Base-by-base conservation (phyloP, 2,797 vertebrate genomes). In the Myotis pilosus region DNA sequence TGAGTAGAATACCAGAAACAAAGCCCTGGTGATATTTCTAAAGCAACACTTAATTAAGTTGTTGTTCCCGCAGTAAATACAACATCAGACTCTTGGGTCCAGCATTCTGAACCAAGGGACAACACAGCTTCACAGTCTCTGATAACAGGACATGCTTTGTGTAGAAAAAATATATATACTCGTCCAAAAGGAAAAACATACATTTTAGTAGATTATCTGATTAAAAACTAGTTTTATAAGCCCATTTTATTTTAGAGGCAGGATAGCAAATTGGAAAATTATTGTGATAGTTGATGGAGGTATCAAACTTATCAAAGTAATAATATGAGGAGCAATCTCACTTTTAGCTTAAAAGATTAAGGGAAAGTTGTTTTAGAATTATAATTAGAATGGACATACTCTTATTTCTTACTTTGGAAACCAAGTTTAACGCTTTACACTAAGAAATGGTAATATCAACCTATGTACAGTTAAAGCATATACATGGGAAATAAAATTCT, bases 41-140 rank as follows among this genome's bases (percentile, higher is more conserved):
- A 98, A 98, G 94, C 86, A 96, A 3, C 33, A 97, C 94, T 98
- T 98, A 98, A 98, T 98, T 98, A 98, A 98, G 95, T 97, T 98
- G 97, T 97, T 98, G 95, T 97, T 98, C 97, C 96, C 97, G 94
- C 92, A 94, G 96, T 98, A 98, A 98, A 97, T 97, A 97, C 95
- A 97, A 92, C 81, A 97, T 93, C 95, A 97, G 94, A 95, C 93
- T 98, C 96, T 92, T 55, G 96, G 95, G 93, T 86, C 94, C 95
- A 75, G 89, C 96, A 93, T 96, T 95, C 95, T 95, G 94, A 96
- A 96, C 75, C 91, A 90, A 97, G 96, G 97, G 97, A 98, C 93
- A 90, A 64, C 41, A 71, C 47, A 96, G 79, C 47, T 96, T 93
- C 89, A 94, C 15, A 97, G 87, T 57, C 64, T 95, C 6, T 90